Conservation (phyloP, 2,888 invertebrate species). For the Junonia oenone region DNA sequence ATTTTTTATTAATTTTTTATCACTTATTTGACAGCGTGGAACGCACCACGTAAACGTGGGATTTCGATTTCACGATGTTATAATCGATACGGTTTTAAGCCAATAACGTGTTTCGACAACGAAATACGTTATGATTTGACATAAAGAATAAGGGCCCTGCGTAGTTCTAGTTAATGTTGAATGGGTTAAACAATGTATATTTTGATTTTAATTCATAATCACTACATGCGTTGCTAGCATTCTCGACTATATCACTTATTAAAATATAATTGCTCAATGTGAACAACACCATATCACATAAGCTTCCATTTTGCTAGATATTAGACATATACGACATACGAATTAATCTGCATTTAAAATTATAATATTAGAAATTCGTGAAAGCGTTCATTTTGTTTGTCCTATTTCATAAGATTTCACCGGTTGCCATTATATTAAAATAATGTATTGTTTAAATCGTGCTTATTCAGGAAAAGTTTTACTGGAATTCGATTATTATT, state of each 20-base stretch:
- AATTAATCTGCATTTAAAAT: constrained; percentile 24
- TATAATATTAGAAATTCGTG: constrained; percentile 10
- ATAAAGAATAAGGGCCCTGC: too few relatives aligned
- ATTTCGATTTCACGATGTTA: too few relatives aligned
- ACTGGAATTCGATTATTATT: too few relatives aligned
- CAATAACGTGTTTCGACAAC: too few relatives aligned
- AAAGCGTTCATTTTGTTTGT: constrained; percentile 9
- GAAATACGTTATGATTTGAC: too few relatives aligned
- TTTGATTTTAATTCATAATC: background rate
- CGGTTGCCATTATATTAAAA: background rate
- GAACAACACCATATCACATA: constrained; percentile 48
- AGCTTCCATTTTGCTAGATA: constrained; percentile 52
- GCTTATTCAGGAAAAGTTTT: too few relatives aligned
- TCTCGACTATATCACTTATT: constrained; percentile 7
- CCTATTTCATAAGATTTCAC: background rate
- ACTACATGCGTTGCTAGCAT: constrained; percentile 7
- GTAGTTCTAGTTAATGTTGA: too few relatives aligned
- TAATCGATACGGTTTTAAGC: too few relatives aligned
- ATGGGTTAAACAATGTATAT: background rate
- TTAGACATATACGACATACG: constrained; percentile 31
- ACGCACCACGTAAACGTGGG: too few relatives aligned
- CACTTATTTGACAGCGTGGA: too few relatives aligned
- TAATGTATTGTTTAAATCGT: too few relatives aligned
- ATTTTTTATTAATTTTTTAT: too few relatives aligned
- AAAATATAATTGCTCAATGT: constrained; percentile 46